A percentile compares a stretch with the other conserved stretches of the same genome.
phyloP scores from a whole-genome alignment of 2,797 vertebrate species.

The Neopelma chrysocephalum region DNA sequence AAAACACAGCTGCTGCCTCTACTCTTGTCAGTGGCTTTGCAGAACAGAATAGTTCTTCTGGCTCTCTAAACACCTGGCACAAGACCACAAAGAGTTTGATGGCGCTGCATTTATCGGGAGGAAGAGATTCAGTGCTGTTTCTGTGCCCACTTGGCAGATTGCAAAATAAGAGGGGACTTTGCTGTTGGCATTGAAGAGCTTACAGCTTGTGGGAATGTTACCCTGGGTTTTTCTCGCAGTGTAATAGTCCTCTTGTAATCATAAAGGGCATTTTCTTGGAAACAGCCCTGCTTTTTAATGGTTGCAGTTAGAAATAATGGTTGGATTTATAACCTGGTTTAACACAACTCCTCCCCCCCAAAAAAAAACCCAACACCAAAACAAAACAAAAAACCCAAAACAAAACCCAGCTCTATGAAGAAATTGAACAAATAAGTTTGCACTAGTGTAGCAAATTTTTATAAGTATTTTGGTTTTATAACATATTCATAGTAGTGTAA shows the following conservation, averaged over 20 bases:
- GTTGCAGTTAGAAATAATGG: neutral
- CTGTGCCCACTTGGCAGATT: constrained; percentile 1
- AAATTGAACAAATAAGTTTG: neutral
- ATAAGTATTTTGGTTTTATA: neutral
- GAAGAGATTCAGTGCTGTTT: neutral
- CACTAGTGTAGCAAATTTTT: neutral
- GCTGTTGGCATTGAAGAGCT: neutral
- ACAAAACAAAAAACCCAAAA: rapidly evolving
- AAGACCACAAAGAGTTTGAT: neutral
- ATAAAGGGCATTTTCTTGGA: constrained; percentile 5
- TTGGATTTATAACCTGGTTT: neutral
- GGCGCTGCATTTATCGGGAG: neutral
- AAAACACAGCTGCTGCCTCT: constrained; percentile 57
- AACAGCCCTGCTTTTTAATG: neutral
- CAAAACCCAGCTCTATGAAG: neutral
- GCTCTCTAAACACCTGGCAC: constrained; percentile 24
- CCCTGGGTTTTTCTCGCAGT: neutral
- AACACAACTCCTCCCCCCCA: neutral
- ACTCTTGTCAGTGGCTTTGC: neutral
- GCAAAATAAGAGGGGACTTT: neutral
- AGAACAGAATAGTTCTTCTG: constrained; percentile 1
- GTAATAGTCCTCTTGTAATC: constrained; percentile 4
- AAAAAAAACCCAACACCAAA: too few relatives aligned
- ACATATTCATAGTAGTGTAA: neutral
- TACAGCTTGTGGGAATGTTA: neutral